Evolutionary conservation across 2,113 vertebrate genomes (phyloP).

Genomic region (Ovibos moschatus): DNA sequence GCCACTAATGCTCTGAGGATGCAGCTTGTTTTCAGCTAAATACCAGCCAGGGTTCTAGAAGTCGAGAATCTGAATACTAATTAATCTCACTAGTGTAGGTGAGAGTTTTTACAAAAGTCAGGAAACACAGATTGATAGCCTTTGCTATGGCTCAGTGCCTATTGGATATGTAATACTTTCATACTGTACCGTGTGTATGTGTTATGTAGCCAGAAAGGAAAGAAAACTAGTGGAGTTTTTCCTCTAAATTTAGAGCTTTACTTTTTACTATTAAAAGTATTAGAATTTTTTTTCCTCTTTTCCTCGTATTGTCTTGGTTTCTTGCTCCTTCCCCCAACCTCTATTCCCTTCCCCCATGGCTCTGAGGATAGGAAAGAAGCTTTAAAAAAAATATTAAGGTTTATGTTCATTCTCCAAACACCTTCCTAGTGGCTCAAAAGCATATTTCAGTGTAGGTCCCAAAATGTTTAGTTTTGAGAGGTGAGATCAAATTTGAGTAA

Average conservation of each 20-base stretch:
- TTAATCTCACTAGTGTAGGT: not conserved
- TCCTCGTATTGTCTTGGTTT: not conserved
- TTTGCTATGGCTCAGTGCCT: not conserved
- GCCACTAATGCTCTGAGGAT: not conserved
- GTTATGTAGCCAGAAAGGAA: not conserved
- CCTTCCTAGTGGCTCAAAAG: not conserved
- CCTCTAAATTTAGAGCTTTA: not conserved
- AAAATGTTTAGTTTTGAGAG: conserved; percentile 31
- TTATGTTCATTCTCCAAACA: not conserved
- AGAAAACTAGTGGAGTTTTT: not conserved
- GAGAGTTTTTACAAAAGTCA: conserved; percentile 36
- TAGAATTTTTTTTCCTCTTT: not conserved
- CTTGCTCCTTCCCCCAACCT: not conserved
- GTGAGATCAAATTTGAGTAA: not conserved
- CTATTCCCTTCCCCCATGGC: too few species aligned
- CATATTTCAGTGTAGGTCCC: not conserved
- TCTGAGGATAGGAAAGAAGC: not conserved
- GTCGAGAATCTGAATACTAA: not conserved
- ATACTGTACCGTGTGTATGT: not conserved
- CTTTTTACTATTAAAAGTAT: conserved; percentile 15
- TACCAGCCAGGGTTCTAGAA: not conserved
- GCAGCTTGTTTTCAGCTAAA: conserved; percentile 42
- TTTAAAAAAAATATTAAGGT: not conserved
- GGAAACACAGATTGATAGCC: not conserved
- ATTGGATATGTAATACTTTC: not conserved